Evolutionary conservation across 2,888 invertebrate genomes (phyloP).

Genomic region (Pristionchus arcanus): DNA sequence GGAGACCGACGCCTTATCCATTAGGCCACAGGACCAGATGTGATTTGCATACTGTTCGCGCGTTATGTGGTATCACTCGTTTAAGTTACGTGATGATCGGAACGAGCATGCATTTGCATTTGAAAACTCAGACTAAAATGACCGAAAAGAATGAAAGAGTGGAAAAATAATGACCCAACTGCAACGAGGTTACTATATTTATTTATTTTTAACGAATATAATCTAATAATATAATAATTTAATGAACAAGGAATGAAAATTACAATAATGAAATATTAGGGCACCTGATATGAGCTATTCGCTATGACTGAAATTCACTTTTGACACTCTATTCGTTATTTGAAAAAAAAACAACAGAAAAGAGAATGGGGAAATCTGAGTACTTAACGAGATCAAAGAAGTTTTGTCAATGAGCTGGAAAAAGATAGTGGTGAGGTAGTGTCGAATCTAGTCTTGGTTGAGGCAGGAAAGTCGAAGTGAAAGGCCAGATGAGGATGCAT

Average conservation of each 20-base stretch:
- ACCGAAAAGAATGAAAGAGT: no score
- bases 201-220: no score
- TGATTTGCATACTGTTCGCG: background rate
- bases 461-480: background rate
- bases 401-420: no score
- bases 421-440: no score
- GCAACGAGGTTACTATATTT: no score
- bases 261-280: background rate
- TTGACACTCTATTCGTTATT: background rate
- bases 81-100: no score
- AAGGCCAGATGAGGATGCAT: background rate
- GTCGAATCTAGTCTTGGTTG: background rate
- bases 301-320: background rate
- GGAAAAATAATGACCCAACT: no score
- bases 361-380: background rate
- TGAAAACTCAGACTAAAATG: no score
- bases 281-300: conserved; percentile 10
- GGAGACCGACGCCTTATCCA: conserved; percentile 74
- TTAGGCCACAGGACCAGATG: conserved; percentile 68
- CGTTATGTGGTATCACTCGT: background rate
- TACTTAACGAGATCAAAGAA: background rate
- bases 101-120: no score
- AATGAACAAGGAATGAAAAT: no score
- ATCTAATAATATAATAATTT: no score
- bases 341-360: background rate